Conservation (phyloP, 2,888 invertebrate genomes). For the Rhorus exstirpatorius region DNA sequence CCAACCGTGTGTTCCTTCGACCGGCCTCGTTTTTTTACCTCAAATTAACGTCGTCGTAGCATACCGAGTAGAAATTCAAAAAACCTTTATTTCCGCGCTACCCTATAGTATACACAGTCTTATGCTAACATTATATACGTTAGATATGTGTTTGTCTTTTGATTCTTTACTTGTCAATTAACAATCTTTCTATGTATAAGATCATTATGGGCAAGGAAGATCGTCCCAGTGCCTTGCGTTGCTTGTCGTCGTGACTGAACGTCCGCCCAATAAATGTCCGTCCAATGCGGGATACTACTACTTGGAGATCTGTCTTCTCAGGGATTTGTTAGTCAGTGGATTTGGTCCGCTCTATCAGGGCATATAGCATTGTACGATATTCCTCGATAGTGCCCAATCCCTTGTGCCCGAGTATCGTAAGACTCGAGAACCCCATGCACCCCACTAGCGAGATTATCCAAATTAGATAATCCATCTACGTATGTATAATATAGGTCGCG, state of each 20-base stretch:
- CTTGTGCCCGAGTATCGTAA: constrained; percentile 20
- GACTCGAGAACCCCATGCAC: constrained; percentile 2
- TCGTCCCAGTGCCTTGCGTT: neutral
- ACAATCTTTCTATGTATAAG: neutral
- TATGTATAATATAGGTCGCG: constrained; percentile 9
- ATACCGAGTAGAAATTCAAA: too few species aligned
- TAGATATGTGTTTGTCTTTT: neutral
- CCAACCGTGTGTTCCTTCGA: too few species aligned
- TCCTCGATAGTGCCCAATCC: neutral
- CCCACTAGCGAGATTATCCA: constrained; percentile 32
- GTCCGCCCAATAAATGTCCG: neutral
- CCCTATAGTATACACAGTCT: too few species aligned
- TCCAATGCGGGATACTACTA: constrained; percentile 25
- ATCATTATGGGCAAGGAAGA: neutral
- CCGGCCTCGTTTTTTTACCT: too few species aligned
- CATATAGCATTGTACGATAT: neutral
- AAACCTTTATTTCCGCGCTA: neutral
- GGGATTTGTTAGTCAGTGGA: constrained; percentile 23
- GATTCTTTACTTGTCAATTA: neutral
- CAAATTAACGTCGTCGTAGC: too few species aligned
- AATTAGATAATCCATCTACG: constrained; percentile 14
- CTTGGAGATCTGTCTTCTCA: constrained; percentile 7
- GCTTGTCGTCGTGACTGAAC: neutral
- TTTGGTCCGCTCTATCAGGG: neutral
- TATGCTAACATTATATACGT: neutral